A percentile compares a stretch with the other conserved stretches of the same genome.
Evolutionary conservation across 2,113 vertebrate species (phyloP).

Genomic region (Hystrix cristata): DNA sequence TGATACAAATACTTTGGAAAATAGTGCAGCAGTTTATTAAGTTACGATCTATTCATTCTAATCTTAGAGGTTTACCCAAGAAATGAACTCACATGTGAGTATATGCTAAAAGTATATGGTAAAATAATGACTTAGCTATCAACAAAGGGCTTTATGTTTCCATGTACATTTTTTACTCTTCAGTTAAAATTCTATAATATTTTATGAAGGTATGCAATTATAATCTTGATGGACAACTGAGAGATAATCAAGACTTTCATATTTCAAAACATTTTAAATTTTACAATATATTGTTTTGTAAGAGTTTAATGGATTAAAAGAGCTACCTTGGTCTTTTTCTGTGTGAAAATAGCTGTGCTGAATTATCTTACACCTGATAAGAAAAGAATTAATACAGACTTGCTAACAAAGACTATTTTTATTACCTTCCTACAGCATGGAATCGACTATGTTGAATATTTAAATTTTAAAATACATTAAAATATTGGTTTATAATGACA

Average conservation of each 20-base stretch:
- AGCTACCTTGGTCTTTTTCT: neutral
- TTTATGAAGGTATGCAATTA: constrained; percentile 1
- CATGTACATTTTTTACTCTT: neutral
- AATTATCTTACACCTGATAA: neutral
- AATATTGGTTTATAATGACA: constrained; percentile 25
- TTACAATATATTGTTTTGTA: neutral
- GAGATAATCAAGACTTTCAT: neutral
- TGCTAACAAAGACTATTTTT: neutral
- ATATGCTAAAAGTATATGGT: neutral
- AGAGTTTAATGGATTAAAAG: neutral
- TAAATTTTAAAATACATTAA: constrained; percentile 30
- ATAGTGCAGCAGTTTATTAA: neutral
- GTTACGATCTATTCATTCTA: neutral
- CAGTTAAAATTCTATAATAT: neutral
- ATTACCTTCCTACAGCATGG: neutral
- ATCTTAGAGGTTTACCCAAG: neutral
- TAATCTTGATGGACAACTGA: neutral
- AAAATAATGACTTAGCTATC: neutral
- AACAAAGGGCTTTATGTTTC: neutral
- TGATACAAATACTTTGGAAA: neutral
- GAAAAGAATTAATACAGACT: neutral
- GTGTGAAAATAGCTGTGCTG: neutral
- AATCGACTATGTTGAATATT: neutral
- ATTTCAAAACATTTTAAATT: constrained; percentile 52
- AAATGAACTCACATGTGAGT: neutral